These are phyloP conservation scores for Opisthograptis luteolata DNA, from an alignment of 2,888 invertebrate species.

Conservation along the genomic window DNA sequence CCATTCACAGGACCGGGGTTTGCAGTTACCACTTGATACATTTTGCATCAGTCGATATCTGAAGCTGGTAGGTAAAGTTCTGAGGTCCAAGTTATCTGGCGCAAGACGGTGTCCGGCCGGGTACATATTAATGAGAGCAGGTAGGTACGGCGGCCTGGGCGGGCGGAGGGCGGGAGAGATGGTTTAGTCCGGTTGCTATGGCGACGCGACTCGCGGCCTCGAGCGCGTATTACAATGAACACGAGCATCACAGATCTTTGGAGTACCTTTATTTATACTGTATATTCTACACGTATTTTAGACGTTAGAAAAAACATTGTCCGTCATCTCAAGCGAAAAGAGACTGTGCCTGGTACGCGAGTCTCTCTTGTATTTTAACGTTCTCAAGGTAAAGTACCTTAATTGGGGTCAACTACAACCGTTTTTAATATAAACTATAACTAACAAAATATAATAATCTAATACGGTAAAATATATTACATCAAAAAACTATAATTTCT, in stretches of 20 bases:
- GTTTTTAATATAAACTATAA: too few relatives aligned
- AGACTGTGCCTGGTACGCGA: constrained; percentile 1
- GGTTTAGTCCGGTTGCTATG: constrained; percentile 74
- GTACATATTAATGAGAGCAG: constrained; percentile 81
- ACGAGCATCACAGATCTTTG: constrained; percentile 52
- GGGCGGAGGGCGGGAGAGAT: constrained; percentile 43
- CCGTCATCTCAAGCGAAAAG: constrained; percentile 6
- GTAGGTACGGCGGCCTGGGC: constrained; percentile 49
- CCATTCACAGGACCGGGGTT: constrained; percentile 4
- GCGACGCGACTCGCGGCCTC: constrained; percentile 79
- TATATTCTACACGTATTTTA: constrained; percentile 3
- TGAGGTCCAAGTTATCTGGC: constrained; percentile 52
- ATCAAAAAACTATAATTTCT: too few relatives aligned
- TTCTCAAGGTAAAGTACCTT: neutral
- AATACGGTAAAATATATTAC: too few relatives aligned
- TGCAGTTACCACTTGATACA: constrained; percentile 48
- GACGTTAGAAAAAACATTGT: constrained; percentile 1
- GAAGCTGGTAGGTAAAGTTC: constrained; percentile 41
- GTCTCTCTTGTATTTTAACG: neutral
- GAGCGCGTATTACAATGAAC: constrained; percentile 72
- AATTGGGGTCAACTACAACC: too few relatives aligned
- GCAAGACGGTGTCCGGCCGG: constrained; percentile 71
- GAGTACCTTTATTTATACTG: constrained; percentile 29
- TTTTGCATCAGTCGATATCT: constrained; percentile 55
- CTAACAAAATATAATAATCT: too few relatives aligned